Percentiles rank a stretch among this genome's conserved stretches.
Evolutionary conservation across 2,888 invertebrate species (phyloP).

Genomic region (Xestia xanthographa): DNA sequence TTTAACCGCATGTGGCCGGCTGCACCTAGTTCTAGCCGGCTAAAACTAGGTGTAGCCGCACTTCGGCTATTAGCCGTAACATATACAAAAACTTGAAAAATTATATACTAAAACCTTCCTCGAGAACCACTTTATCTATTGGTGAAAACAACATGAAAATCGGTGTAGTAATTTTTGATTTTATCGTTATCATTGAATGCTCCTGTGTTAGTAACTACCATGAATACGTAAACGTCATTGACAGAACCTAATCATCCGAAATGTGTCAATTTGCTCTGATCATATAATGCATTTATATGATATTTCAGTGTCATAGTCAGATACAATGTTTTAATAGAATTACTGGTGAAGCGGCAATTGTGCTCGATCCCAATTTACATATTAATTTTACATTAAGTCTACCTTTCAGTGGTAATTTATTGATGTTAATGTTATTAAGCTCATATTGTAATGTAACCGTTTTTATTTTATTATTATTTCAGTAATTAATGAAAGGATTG

Average conservation of each 20-base stretch:
- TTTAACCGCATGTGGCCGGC: too few species aligned
- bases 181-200: not conserved
- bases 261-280: conserved; percentile 1
- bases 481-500: not conserved
- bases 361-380: conserved; percentile 54
- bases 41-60: too few species aligned
- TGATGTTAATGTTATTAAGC: conserved; percentile 46
- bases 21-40: too few species aligned
- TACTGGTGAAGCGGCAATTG: conserved; percentile 41
- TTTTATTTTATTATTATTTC: conserved; percentile 5
- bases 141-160: too few species aligned
- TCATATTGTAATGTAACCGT: conserved; percentile 30
- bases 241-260: conserved; percentile 21
- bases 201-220: not conserved
- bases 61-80: too few species aligned
- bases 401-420: conserved; percentile 51
- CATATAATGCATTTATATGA: conserved; percentile 9
- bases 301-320: conserved; percentile 52
- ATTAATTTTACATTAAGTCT: conserved; percentile 54
- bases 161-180: too few species aligned
- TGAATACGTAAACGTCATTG: not conserved
- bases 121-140: too few species aligned
- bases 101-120: too few species aligned
- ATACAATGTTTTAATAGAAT: conserved; percentile 59
- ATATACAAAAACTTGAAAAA: too few species aligned